These are phyloP conservation scores for Frieseomelitta varia DNA, from an alignment of 1,140 invertebrate genomes.

Conservation along the genomic window DNA sequence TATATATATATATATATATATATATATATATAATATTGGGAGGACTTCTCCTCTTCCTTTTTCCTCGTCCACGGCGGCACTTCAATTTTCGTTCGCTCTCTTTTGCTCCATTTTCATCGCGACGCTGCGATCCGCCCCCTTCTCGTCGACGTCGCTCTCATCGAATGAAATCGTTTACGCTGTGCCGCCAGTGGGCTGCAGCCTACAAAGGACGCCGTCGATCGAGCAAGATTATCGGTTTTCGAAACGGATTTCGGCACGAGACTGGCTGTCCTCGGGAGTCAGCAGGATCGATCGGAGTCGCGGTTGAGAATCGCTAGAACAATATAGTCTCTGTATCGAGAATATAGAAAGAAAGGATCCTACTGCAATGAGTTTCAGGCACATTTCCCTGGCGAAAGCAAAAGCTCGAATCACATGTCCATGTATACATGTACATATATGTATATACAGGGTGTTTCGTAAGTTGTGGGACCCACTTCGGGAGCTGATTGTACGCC, in stretches of 20 bases:
- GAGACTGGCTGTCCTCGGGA: not conserved
- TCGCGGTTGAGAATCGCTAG: conserved; percentile 43
- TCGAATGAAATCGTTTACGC: not conserved
- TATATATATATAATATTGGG: conserved; percentile 12
- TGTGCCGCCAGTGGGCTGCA: not conserved
- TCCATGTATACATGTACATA: too few species aligned
- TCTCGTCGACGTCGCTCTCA: not conserved
- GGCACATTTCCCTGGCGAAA: conserved; percentile 46
- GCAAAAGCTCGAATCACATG: conserved; percentile 46
- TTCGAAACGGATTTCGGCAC: too few species aligned
- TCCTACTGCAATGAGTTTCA: conserved; percentile 23
- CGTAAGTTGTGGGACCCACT: too few species aligned
- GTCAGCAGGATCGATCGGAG: not conserved
- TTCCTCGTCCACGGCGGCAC: too few species aligned
- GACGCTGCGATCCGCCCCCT: not conserved
- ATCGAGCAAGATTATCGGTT: not conserved
- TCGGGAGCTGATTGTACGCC: too few species aligned
- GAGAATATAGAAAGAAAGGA: conserved; percentile 50
- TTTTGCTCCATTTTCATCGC: not conserved
- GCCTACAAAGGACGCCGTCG: not conserved
- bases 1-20: conserved; percentile 6
- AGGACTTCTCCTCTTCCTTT: not conserved
- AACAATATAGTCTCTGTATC: conserved; percentile 38
- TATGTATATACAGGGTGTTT: too few species aligned
- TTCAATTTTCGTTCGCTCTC: conserved; percentile 7